Evolutionary conservation across 2,113 vertebrate genomes (phyloP).

Genomic region (Gambusia holbrooki): DNA sequence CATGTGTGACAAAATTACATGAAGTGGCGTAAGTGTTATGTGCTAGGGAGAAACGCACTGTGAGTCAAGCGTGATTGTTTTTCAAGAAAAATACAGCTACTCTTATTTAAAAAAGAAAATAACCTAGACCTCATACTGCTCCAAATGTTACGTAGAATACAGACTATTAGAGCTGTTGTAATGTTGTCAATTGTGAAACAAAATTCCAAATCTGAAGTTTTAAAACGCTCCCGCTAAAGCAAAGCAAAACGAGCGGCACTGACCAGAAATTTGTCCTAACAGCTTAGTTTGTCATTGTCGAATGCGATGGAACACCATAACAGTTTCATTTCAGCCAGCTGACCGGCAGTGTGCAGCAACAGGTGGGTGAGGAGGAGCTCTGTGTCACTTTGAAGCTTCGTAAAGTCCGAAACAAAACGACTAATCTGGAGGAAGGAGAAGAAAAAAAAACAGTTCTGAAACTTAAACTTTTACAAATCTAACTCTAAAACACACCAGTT

Average conservation of each 20-base stretch:
- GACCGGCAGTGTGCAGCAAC: background rate
- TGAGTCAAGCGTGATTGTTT: background rate
- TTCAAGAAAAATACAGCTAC: background rate
- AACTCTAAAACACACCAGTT: background rate
- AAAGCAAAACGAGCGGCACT: too few species aligned
- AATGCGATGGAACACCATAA: background rate
- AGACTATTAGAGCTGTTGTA: background rate
- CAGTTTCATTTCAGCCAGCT: background rate
- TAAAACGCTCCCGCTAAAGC: too few species aligned
- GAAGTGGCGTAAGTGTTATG: background rate
- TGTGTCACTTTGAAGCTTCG: background rate
- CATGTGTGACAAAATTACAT: conserved; percentile 7
- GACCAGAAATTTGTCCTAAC: background rate
- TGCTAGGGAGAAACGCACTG: background rate
- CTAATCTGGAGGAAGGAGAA: background rate
- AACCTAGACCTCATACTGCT: background rate
- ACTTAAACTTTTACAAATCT: background rate
- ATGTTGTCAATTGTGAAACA: too few species aligned
- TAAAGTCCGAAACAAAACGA: background rate
- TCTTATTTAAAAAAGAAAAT: background rate
- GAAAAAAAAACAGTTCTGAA: background rate
- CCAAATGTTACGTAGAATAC: background rate
- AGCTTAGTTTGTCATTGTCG: background rate
- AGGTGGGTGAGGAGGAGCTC: background rate
- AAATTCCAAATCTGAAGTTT: background rate